phyloP scores from a whole-genome alignment of 2,888 invertebrate species.

The Punctoribates punctum region DNA sequence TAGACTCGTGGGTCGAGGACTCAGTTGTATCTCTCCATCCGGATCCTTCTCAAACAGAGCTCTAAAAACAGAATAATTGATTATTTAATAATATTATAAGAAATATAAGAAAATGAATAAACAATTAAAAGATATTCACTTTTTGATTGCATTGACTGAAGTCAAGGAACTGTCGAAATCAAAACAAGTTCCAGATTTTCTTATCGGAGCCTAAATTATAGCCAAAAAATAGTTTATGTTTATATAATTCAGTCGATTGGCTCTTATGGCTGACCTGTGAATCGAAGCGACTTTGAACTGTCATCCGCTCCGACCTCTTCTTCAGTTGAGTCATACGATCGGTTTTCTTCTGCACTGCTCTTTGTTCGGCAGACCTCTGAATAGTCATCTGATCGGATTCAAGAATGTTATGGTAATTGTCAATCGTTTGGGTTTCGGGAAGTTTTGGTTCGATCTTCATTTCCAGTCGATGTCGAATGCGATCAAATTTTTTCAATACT shows the following conservation, averaged over 20 bases:
- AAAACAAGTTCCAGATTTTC: slow-evolving; percentile 69
- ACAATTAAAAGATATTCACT: slow-evolving; percentile 57
- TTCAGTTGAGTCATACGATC: too few species aligned
- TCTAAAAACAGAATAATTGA: slow-evolving; percentile 49
- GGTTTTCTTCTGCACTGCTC: too few species aligned
- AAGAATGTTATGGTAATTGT: too few species aligned
- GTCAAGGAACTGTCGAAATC: slow-evolving; percentile 74
- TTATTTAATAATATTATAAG: background rate
- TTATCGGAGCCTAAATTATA: slow-evolving; percentile 62
- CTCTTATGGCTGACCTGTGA: background rate
- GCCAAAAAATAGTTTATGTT: background rate
- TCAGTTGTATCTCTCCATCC: slow-evolving; percentile 50
- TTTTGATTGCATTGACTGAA: slow-evolving; percentile 70
- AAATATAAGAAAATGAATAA: slow-evolving; percentile 8
- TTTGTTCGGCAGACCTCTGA: too few species aligned
- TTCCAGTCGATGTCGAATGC: too few species aligned
- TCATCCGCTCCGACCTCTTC: too few species aligned
- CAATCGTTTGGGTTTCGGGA: too few species aligned
- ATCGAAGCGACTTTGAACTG: background rate
- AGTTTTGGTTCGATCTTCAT: too few species aligned
- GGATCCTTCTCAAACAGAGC: slow-evolving; percentile 53
- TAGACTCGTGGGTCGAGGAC: slow-evolving; percentile 48
- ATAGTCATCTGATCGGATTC: too few species aligned
- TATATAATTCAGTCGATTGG: background rate
- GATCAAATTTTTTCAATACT: too few species aligned